Conservation (phyloP, 2,888 invertebrate genomes). For the Aromia moschata region DNA sequence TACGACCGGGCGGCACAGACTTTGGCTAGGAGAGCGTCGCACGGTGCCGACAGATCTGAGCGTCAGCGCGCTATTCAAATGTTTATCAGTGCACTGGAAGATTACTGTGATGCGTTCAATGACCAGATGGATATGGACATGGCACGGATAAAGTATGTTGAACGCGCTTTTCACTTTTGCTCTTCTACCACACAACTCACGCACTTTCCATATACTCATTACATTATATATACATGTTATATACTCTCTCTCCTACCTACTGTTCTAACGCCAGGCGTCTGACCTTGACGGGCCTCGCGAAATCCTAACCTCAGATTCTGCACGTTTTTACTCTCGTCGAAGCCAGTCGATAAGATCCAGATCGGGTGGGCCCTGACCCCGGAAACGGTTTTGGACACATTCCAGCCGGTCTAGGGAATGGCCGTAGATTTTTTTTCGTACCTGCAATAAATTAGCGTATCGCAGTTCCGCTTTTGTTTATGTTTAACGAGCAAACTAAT, state of each 20-base stretch:
- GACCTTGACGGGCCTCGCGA: slow-evolving; percentile 41
- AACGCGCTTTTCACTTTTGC: slow-evolving; percentile 33
- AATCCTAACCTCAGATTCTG: slow-evolving; percentile 51
- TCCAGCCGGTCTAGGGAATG: slow-evolving; percentile 31
- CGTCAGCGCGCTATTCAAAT: slow-evolving; percentile 52
- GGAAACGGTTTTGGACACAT: slow-evolving; percentile 35
- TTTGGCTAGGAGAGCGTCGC: slow-evolving; percentile 25
- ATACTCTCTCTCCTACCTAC: slow-evolving; percentile 28
- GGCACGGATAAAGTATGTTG: slow-evolving; percentile 51
- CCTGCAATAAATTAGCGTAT: slow-evolving; percentile 5
- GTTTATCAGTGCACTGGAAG: slow-evolving; percentile 47
- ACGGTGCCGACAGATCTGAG: slow-evolving; percentile 28
- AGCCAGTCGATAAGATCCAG: slow-evolving; percentile 23
- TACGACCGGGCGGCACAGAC: slow-evolving; percentile 29
- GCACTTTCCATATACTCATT: slow-evolving; percentile 23
- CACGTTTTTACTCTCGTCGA: slow-evolving; percentile 42
- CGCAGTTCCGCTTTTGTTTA: slow-evolving; percentile 9
- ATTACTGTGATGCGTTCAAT: slow-evolving; percentile 46
- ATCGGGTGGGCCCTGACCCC: slow-evolving; percentile 38
- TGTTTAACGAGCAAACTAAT: slow-evolving; percentile 5
- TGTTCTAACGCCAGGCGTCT: slow-evolving; percentile 33
- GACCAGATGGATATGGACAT: slow-evolving; percentile 49
- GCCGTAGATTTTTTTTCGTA: slow-evolving; percentile 19
- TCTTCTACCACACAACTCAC: slow-evolving; percentile 27
- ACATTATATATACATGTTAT: slow-evolving; percentile 33